These are phyloP conservation scores for Drosophila affinis DNA, from an alignment of 2,888 invertebrate genomes.

Conservation along the genomic window DNA sequence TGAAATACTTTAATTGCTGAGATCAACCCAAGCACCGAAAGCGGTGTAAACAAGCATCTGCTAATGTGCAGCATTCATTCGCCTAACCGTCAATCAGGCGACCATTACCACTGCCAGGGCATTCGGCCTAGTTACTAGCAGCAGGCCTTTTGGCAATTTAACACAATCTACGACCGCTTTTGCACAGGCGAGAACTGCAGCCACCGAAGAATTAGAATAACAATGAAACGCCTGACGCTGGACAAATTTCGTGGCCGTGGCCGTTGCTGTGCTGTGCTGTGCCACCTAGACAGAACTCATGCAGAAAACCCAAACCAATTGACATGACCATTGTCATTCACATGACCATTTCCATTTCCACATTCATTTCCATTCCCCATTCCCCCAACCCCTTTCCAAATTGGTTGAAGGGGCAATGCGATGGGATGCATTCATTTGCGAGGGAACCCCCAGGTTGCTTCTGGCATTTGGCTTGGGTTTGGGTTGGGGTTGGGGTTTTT, in stretches of 20 bases:
- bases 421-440: slow-evolving; percentile 20
- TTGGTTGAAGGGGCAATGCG: slow-evolving; percentile 23
- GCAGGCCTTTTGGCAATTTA: slow-evolving; percentile 28
- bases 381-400: slow-evolving; percentile 3
- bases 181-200: slow-evolving; percentile 45
- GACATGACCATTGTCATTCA: slow-evolving; percentile 72
- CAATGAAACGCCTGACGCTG: slow-evolving; percentile 71
- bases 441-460: not conserved
- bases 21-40: not conserved
- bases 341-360: slow-evolving; percentile 46
- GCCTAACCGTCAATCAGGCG: slow-evolving; percentile 49
- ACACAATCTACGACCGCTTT: slow-evolving; percentile 23
- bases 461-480: slow-evolving; percentile 56
- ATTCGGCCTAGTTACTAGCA: slow-evolving; percentile 30
- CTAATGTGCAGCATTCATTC: slow-evolving; percentile 41
- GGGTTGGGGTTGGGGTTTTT: slow-evolving; percentile 25
- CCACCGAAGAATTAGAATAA: slow-evolving; percentile 67
- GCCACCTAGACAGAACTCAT: slow-evolving; percentile 46
- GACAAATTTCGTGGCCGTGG: slow-evolving; percentile 4
- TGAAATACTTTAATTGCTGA: not conserved
- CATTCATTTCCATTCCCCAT: slow-evolving; percentile 27
- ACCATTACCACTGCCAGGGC: slow-evolving; percentile 28
- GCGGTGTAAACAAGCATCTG: slow-evolving; percentile 12
- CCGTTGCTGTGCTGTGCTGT: too few species aligned
- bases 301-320: slow-evolving; percentile 65